Percentiles rank a stretch among this genome's conserved stretches.
phyloP scores from a whole-genome alignment of 2,113 vertebrate species.

The Sapayoa aenigma region DNA sequence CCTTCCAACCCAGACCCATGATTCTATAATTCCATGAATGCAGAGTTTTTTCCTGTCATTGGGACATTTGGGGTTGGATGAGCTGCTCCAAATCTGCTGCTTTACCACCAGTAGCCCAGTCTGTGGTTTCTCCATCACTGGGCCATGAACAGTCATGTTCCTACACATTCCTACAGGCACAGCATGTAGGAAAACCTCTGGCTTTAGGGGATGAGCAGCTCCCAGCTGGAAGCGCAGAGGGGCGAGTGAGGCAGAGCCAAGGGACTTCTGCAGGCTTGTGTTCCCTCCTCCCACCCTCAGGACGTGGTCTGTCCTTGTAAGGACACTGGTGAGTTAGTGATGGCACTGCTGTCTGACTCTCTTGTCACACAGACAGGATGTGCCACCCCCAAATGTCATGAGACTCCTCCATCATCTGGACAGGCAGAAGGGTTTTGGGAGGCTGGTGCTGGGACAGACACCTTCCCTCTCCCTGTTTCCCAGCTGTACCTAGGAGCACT shows the following conservation, averaged over 20 bases:
- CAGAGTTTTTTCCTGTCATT: background rate
- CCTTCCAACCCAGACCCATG: background rate
- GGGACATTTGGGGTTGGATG: background rate
- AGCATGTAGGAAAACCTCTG: no score
- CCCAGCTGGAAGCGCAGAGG: background rate
- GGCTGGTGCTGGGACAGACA: rapidly evolving
- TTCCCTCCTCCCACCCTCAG: background rate
- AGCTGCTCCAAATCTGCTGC: background rate
- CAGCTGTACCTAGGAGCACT: background rate
- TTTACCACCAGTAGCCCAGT: background rate
- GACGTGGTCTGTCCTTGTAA: background rate
- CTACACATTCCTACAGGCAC: rapidly evolving
- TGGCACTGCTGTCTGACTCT: background rate
- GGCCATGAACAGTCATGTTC: rapidly evolving
- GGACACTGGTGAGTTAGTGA: background rate
- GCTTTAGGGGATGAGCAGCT: background rate
- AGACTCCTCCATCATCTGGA: background rate
- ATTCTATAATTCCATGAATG: background rate
- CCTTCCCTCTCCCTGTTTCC: background rate
- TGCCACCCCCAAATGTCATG: background rate
- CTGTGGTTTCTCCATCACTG: background rate
- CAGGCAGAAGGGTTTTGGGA: background rate
- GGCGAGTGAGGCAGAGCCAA: background rate
- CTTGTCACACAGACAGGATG: background rate
- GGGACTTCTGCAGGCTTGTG: background rate